Evolutionary conservation across 2,113 vertebrate species (phyloP), one percentile per base, ranked within the genome.

Genomic region (Colistium nudipinnis): DNA sequence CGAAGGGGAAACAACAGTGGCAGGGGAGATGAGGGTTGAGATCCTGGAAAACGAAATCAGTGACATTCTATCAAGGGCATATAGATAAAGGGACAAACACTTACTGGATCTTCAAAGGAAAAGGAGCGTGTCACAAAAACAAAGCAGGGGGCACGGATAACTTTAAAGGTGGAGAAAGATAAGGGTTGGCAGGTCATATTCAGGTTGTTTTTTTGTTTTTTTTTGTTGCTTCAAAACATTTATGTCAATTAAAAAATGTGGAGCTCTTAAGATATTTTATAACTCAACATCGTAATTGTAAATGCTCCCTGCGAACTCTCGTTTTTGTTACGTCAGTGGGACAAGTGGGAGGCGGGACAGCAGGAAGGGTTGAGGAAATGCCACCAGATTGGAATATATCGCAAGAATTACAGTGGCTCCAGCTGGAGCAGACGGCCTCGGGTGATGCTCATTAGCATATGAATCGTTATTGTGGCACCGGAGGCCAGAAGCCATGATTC

Each of bases 401-500:
- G 62, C 51, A 60, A 45, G 62, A 86, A 77, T 78, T 64, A 70
- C 36, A 63, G 52, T 66, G 69, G 35, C 75, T 83, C 54, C 53
- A 49, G 62, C 41, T 61, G 74, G 48, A 62, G 74, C 78, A 35
- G 56, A 67, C 28, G 48, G 86, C 83, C 80, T 60, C 16, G 72
- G 87, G 70, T 70, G 76, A 75, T 30, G 25, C 79, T 76, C 73
- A 88, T 84, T 87, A 86, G 73, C 90, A 90, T 90, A 81, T 88
- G 83, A 90, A 87, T 89, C 85, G 91, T 89, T 89, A 89, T 80
- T 66, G 80, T 76, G 68, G 69, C 24, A 69, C 82, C 59, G 56
- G 38, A 71, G 88, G 91, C 87, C 85, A 17, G 83, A 88, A 87
- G 76, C 60, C 74, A 69, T 59, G 70, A 82, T 70, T 73, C 85